Evolutionary conservation across 1,140 invertebrate species (phyloP).

Genomic region (Cydia amplana): DNA sequence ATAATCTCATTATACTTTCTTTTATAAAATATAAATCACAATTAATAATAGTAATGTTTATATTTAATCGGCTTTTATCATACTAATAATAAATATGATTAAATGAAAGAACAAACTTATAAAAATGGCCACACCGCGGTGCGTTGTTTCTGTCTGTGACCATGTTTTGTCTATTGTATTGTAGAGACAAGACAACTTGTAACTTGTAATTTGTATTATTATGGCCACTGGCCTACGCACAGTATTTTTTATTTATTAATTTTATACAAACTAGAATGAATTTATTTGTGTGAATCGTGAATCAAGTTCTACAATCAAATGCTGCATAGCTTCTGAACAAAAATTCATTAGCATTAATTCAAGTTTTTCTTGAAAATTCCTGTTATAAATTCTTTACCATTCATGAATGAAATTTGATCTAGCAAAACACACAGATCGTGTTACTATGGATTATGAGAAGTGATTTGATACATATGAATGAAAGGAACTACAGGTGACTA

Average conservation of each 20-base stretch:
- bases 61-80: not conserved
- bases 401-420: conserved; percentile 2
- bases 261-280: not conserved
- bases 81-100: not conserved
- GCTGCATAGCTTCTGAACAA: not conserved
- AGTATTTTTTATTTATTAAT: not conserved
- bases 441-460: conserved; percentile 23
- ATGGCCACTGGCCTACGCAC: conserved; percentile 5
- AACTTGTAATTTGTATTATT: not conserved
- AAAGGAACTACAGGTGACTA: not conserved
- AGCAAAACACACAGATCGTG: not conserved
- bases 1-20: too few species aligned
- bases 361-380: conserved; percentile 1
- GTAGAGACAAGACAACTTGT: not conserved
- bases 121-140: not conserved
- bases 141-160: not conserved
- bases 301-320: not conserved
- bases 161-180: not conserved
- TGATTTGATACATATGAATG: conserved; percentile 11
- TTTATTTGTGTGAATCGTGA: conserved; percentile 10
- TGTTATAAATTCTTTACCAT: not conserved
- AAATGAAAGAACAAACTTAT: not conserved
- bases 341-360: not conserved
- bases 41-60: not conserved
- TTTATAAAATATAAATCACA: too few species aligned